A percentile compares a stretch with the other conserved stretches of the same genome.
Conservation (phyloP, 2,113 vertebrate species). For the Oncorhynchus masou region DNA sequence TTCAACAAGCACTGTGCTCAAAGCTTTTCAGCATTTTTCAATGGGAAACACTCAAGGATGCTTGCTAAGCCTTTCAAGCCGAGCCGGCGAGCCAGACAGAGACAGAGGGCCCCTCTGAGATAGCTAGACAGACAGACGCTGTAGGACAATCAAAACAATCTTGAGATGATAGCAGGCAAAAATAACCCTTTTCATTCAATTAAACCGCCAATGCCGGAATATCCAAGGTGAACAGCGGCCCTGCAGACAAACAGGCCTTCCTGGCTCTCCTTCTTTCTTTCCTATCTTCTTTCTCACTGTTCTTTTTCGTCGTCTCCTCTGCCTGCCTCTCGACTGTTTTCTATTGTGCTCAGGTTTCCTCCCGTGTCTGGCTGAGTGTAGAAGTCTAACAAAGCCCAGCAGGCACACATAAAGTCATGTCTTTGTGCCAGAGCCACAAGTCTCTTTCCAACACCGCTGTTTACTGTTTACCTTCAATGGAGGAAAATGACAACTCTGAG, state of each 20-base stretch:
- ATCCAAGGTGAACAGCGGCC: background rate
- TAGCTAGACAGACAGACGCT: background rate
- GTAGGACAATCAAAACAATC: background rate
- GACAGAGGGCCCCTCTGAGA: background rate
- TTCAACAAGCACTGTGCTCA: too few species aligned
- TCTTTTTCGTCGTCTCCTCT: slow-evolving; percentile 31
- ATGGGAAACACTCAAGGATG: too few species aligned
- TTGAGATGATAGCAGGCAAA: background rate
- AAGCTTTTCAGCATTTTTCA: too few species aligned
- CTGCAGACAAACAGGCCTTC: slow-evolving; percentile 15
- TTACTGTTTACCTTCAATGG: background rate
- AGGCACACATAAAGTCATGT: background rate
- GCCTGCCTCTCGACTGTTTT: background rate
- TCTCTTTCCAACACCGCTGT: background rate
- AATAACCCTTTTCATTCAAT: slow-evolving; percentile 2
- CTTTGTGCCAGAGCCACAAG: background rate
- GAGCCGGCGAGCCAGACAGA: too few species aligned
- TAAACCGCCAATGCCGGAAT: background rate
- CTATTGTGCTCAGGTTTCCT: background rate
- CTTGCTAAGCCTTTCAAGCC: too few species aligned
- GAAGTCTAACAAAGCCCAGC: background rate
- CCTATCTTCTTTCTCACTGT: slow-evolving; percentile 27
- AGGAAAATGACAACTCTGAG: background rate
- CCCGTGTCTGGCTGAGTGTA: background rate
- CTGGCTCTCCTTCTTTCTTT: slow-evolving; percentile 5